Evolutionary conservation across 64 coral and sea anemone genomes (phyloP), one percentile per base, ranked within the genome.

Genomic region (Actinia tenebrosa): DNA sequence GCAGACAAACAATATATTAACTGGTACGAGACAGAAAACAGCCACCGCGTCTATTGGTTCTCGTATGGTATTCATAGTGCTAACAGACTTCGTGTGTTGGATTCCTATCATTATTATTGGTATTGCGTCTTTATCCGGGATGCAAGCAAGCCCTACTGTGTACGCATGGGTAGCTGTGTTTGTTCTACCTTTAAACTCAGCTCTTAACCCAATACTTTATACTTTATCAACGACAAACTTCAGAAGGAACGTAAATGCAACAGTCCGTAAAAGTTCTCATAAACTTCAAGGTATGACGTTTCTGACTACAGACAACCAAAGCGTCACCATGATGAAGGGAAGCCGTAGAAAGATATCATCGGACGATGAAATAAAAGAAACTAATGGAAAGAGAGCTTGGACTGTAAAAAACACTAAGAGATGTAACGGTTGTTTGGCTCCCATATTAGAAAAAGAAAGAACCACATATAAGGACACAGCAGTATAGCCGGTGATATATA

Each of bases 161-260:
- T 96, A 96, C 58, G 94, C 94, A 3, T 96, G 94, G 94, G 86
- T 96, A 44, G 91, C 94, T 2, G 94, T 96, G 2, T 96, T 96
- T 84, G 94, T 96, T 3, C 69, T 96, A 1, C 94, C 94, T 66
- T 86, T 96, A 17, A 96, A 96, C 77, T 96, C 94, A 16, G 94
- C 94, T 11, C 86, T 96, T 72, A 96, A 96, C 37, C 94, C 94
- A 45, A 88, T 96, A 55, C 80, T 96, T 23, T 96, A 96, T 85
- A 96, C 94, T 27, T 87, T 96, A 9, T 96, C 94, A 44, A 96
- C 94, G 47, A 83, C 94, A 56, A 96, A 96, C 86, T 96, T 96
- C 71, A 91, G 91, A 53, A 88, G 82, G 68, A 96, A 92, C 42
- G n/a, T 96, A 16, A 87, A 56, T 3, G 80, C 69, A 37, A 89